These are phyloP conservation scores for Varanus salvator DNA, from an alignment of 2,113 vertebrate species.

Conservation along the genomic window DNA sequence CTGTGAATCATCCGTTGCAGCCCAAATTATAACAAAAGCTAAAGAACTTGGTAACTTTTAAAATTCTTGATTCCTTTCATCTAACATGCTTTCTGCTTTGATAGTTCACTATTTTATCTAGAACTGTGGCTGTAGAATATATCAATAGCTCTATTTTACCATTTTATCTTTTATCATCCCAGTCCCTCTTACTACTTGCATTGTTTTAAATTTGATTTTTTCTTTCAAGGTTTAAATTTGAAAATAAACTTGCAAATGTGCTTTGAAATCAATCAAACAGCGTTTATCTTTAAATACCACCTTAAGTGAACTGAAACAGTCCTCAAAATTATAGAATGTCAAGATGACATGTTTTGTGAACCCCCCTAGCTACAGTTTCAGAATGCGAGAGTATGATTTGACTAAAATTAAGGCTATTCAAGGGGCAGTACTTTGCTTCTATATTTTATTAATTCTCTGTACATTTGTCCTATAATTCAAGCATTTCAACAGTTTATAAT, in stretches of 20 bases:
- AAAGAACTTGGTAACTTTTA: slow-evolving; percentile 90
- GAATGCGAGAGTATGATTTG: not conserved
- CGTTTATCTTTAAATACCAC: not conserved
- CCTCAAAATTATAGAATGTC: not conserved
- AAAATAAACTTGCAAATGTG: not conserved
- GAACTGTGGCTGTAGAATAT: slow-evolving; percentile 29
- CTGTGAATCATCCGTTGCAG: slow-evolving; percentile 86
- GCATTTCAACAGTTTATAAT: not conserved
- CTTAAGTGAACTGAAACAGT: not conserved
- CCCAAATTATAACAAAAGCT: slow-evolving; percentile 89
- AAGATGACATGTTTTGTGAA: not conserved
- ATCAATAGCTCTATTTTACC: slow-evolving; percentile 54
- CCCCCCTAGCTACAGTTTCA: not conserved
- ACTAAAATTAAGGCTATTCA: not conserved
- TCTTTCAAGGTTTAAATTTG: slow-evolving; percentile 4
- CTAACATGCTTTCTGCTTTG: slow-evolving; percentile 44
- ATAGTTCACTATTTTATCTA: slow-evolving; percentile 48
- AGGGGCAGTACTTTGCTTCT: not conserved
- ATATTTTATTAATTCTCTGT: not conserved
- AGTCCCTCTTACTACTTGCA: slow-evolving; percentile 10
- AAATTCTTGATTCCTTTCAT: slow-evolving; percentile 48
- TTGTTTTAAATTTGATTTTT: slow-evolving; percentile 33
- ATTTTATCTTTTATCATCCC: not conserved
- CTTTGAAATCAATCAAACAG: slow-evolving; percentile 19
- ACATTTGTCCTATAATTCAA: not conserved